phyloP scores from a whole-genome alignment of 2,113 vertebrate species.

The Motacilla tschutschensis region DNA sequence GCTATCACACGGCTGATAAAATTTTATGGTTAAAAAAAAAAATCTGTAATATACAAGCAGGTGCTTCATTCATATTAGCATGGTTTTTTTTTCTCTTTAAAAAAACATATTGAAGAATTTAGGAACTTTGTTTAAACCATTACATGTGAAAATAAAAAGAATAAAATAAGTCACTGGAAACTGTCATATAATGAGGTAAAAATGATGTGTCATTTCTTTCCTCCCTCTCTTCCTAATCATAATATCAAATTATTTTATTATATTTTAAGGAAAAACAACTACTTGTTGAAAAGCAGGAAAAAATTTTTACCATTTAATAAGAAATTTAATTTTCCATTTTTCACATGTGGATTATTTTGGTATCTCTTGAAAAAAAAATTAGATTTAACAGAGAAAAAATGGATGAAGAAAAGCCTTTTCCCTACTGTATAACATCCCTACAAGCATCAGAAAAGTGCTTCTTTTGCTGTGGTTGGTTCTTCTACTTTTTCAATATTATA shows the following conservation, averaged over 20 bases:
- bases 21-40: neutral
- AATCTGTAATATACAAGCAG: neutral
- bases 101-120: neutral
- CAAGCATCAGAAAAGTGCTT: neutral
- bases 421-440: neutral
- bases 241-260: neutral
- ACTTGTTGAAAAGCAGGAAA: neutral
- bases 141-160: neutral
- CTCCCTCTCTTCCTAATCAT: neutral
- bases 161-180: neutral
- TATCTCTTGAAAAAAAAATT: neutral
- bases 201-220: neutral
- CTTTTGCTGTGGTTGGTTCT: neutral
- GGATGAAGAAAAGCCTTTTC: neutral
- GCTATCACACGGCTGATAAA: constrained; percentile 6
- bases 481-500: neutral
- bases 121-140: neutral
- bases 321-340: neutral
- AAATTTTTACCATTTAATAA: fast-evolving
- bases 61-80: neutral
- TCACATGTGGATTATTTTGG: neutral
- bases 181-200: neutral
- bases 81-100: neutral
- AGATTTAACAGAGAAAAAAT: neutral
- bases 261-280: neutral